phyloP scores from a whole-genome alignment of 2,888 invertebrate species.

The Nezara viridula region DNA sequence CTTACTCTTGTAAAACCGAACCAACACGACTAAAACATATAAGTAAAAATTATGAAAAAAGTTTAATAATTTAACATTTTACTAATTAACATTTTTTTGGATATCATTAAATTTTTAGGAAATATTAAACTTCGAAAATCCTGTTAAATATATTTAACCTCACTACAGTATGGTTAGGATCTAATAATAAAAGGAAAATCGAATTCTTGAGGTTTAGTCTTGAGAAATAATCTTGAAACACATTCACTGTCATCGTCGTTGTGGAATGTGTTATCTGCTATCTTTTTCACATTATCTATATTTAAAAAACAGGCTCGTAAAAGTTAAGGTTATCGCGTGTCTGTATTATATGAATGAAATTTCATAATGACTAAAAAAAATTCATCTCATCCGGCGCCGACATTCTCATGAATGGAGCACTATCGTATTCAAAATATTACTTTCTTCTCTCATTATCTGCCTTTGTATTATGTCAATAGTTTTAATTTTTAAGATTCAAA shows the following conservation, averaged over 20 bases:
- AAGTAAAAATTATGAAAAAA: too few relatives aligned
- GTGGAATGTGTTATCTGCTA: neutral
- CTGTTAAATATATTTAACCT: too few relatives aligned
- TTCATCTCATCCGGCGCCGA: neutral
- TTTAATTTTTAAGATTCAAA: neutral
- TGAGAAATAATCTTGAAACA: neutral
- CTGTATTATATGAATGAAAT: neutral
- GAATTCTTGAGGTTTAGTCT: too few relatives aligned
- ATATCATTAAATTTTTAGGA: too few relatives aligned
- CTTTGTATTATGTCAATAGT: neutral
- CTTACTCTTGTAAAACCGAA: too few relatives aligned
- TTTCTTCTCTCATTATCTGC: neutral
- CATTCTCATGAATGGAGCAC: neutral
- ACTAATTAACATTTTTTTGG: too few relatives aligned
- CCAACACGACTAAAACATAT: too few relatives aligned
- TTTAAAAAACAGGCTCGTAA: neutral
- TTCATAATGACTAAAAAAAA: neutral
- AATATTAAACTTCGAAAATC: too few relatives aligned
- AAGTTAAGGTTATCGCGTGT: neutral
- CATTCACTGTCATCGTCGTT: neutral
- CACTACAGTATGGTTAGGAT: too few relatives aligned
- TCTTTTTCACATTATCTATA: neutral
- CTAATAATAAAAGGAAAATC: too few relatives aligned
- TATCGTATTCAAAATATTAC: neutral
- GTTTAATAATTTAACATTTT: too few relatives aligned